Conservation (phyloP, 2,888 invertebrate genomes). For the Ochlodes sylvanus region DNA sequence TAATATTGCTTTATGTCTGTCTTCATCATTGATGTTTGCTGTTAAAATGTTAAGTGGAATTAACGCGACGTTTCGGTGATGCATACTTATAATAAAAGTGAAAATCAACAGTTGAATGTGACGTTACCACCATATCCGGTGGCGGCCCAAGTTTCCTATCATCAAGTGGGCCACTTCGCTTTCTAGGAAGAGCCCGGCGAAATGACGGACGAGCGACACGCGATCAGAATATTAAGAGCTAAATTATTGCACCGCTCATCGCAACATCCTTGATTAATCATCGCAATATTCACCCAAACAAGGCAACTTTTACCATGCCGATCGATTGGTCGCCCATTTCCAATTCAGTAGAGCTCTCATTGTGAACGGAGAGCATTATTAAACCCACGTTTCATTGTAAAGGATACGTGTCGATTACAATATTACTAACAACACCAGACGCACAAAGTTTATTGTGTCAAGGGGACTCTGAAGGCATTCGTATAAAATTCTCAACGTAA, state of each 20-base stretch:
- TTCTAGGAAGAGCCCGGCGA: constrained; percentile 76
- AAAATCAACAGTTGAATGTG: constrained; percentile 71
- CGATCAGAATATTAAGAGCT: constrained; percentile 66
- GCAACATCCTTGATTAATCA: constrained; percentile 61
- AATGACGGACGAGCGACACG: constrained; percentile 63
- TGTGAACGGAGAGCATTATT: constrained; percentile 49
- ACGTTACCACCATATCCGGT: constrained; percentile 61
- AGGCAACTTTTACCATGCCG: constrained; percentile 33
- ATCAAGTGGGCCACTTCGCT: constrained; percentile 72
- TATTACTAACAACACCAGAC: constrained; percentile 50
- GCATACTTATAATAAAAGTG: constrained; percentile 70
- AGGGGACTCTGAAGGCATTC: constrained; percentile 41
- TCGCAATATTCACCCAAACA: constrained; percentile 43
- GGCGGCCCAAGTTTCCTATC: constrained; percentile 51
- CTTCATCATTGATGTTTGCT: background rate
- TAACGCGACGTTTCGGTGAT: constrained; percentile 36
- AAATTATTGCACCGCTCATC: constrained; percentile 51
- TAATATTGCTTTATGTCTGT: too few species aligned
- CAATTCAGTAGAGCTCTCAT: constrained; percentile 39
- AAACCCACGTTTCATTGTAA: constrained; percentile 53
- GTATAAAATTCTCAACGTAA: constrained; percentile 25
- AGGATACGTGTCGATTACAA: constrained; percentile 53
- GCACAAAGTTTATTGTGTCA: constrained; percentile 54
- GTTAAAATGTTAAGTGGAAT: background rate
- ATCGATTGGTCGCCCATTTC: constrained; percentile 42